Evolutionary conservation across 2,113 vertebrate species (phyloP).

Genomic region (Ia io): DNA sequence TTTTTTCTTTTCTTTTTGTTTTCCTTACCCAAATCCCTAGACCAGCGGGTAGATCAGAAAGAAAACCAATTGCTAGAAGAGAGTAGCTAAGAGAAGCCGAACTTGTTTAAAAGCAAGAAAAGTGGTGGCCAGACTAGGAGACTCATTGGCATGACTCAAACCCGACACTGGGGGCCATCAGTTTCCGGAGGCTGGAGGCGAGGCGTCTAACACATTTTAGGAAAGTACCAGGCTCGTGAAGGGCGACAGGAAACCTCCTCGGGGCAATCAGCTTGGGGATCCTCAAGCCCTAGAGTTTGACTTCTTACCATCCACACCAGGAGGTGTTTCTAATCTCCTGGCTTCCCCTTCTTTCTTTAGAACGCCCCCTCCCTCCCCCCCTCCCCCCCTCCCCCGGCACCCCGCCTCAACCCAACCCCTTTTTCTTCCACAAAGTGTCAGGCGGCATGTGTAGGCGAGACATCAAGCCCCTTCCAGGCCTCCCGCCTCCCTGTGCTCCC

Average conservation of each 20-base stretch:
- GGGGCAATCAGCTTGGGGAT: neutral
- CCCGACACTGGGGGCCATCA: neutral
- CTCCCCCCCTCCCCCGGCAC: neutral
- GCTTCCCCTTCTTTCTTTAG: neutral
- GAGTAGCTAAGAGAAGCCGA: neutral
- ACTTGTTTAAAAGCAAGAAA: neutral
- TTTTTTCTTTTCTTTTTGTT: no score
- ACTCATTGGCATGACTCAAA: conserved; percentile 72
- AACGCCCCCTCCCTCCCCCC: neutral
- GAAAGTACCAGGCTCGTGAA: conserved; percentile 61
- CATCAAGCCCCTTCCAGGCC: neutral
- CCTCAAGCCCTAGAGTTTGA: neutral
- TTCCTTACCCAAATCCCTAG: neutral
- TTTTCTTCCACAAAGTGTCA: neutral
- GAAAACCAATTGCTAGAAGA: neutral
- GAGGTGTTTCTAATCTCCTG: neutral
- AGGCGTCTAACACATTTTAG: conserved; percentile 62
- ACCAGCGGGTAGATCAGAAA: neutral
- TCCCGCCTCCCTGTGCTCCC: neutral
- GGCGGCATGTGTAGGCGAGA: neutral
- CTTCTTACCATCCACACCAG: neutral
- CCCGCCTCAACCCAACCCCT: neutral
- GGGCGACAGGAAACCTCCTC: conserved; percentile 33
- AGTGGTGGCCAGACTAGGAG: conserved; percentile 53
- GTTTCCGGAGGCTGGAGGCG: conserved; percentile 33